Base-by-base conservation (phyloP, 2,113 vertebrate species). In the Tyrannus savana region DNA sequence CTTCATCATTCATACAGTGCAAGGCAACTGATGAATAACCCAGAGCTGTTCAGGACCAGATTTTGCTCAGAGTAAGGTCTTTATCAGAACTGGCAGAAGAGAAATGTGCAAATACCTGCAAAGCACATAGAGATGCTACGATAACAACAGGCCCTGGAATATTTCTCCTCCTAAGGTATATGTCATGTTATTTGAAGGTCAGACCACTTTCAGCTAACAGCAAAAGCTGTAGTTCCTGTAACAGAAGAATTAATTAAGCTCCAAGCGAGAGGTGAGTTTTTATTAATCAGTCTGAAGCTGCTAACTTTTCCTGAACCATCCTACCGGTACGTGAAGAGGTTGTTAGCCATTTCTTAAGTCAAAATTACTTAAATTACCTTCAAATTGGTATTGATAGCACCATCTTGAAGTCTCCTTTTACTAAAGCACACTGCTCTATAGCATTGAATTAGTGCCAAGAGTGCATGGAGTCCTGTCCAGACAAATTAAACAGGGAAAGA, bases 291-390 rank as follows among this genome's bases (percentile, higher is more conserved):
- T 75, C 53, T 72, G 89, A 79, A 94, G 75, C 19, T n/a, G 24
- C 67, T 73, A 75, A 69, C 78, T 94, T 92, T 69, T 82, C 71
- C 67, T 41, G 37, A 91, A 80, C 58, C 33, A 42, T 69, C 37
- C 60, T 62, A 53, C 28, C 22, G 10, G 19, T 64, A 55, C 46
- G 18, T 52, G 62, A 50, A 95, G 58, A 93, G 12, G 62, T 73
- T 73, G 37, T 68, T 93, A 80, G 67, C 27, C 2, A 2, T 87
- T 92, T 92, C 73, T 82, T 73, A 76, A 89, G 71, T 55, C 84
- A 90, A 91, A 87, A 91, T 79, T 62, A 46, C 33, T 95, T 90
- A 87, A 93, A 89, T 73, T 76, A 55, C 44, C 55, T 93, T 92
- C 71, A 73, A 9, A 7, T 24, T 71, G 49, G 63, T 58, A 63